Base-by-base conservation (phyloP, 30 jellyfish, hydroid and myxozoan species). In the Chironex yamaguchii region DNA sequence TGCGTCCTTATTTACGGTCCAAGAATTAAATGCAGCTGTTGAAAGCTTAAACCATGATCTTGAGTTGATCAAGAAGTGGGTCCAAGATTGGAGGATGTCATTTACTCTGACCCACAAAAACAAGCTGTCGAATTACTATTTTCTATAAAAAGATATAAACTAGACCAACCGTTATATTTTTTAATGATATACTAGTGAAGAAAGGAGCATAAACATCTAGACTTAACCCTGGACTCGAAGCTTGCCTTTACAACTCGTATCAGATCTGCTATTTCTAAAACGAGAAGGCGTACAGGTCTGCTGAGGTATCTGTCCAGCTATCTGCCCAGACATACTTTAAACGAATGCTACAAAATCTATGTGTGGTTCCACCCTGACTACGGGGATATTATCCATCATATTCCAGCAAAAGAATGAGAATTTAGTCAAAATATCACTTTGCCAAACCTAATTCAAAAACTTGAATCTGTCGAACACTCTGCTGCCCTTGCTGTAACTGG, bases 391-490 rank as follows among this genome's bases (percentile, higher is more conserved):
- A 42, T 42, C 9, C 17, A 42, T 17, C 58, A n/a, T n/a, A n/a
- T 42, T 42, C 58, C 26, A 49, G 86, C 3, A 73, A 36, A 34
- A 65, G 21, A 34, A 65, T 36, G 86, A 34, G 50, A 34, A 73
- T 29, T 31, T 31, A 68, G 86, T 63, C 49, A 17, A 34, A 49
- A 49, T 65, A 20, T 76, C 86, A 30, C 49, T 73, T 49, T 25
- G 82, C 79, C 11, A 36, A 73, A 73, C 17, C 49, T 42, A 42
- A 42, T 42, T 6, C 13, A 42, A 17, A 42, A 42, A 9, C 17
- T 42, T 6, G 58, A 42, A 17, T 42, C 58, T 42, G 58, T 42
- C 58, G 9, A 42, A 42, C 17, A 42, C 17, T 42, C 58, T 42
- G 58, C 58, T 42, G 58, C 58, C 9, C 13, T 6, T 6, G 58